A percentile compares a stretch with the other conserved stretches of the same genome.
These are phyloP conservation scores for Microplitis manilae DNA, from an alignment of 2,888 invertebrate genomes.

Conservation along the genomic window DNA sequence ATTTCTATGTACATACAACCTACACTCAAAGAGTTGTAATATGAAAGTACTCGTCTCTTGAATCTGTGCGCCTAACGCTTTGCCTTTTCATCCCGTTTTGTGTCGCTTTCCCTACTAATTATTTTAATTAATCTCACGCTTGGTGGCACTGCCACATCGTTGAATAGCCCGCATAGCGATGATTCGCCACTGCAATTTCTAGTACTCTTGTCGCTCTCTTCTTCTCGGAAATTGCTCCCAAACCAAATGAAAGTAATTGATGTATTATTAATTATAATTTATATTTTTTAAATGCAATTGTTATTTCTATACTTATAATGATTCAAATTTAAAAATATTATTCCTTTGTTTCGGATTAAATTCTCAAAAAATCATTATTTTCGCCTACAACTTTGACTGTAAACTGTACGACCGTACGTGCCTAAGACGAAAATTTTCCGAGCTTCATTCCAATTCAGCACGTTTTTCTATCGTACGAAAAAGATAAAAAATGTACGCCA, in stretches of 20 bases:
- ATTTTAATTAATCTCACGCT: constrained; percentile 46
- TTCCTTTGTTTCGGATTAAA: not conserved
- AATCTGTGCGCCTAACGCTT: constrained; percentile 22
- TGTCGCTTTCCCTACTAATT: constrained; percentile 44
- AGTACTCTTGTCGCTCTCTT: constrained; percentile 25
- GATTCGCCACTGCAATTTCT: constrained; percentile 38
- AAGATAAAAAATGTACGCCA: constrained; percentile 11
- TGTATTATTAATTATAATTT: constrained; percentile 3
- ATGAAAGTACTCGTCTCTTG: constrained; percentile 1
- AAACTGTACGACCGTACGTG: constrained; percentile 24
- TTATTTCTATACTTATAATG: too few species aligned
- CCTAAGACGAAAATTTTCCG: constrained; percentile 32
- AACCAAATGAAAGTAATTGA: not conserved
- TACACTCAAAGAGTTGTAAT: not conserved
- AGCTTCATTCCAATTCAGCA: constrained; percentile 36
- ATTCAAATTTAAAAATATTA: not conserved
- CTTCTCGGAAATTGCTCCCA: constrained; percentile 16
- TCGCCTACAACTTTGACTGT: not conserved
- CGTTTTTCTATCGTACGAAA: constrained; percentile 22
- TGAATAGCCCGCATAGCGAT: constrained; percentile 33
- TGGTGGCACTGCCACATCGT: constrained; percentile 19
- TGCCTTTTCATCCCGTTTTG: constrained; percentile 26
- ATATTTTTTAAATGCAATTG: not conserved
- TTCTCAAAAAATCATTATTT: not conserved
- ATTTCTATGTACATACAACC: not conserved